Evolutionary conservation across 2,797 vertebrate species (phyloP).

Genomic region (Leptatherina wallacei): DNA sequence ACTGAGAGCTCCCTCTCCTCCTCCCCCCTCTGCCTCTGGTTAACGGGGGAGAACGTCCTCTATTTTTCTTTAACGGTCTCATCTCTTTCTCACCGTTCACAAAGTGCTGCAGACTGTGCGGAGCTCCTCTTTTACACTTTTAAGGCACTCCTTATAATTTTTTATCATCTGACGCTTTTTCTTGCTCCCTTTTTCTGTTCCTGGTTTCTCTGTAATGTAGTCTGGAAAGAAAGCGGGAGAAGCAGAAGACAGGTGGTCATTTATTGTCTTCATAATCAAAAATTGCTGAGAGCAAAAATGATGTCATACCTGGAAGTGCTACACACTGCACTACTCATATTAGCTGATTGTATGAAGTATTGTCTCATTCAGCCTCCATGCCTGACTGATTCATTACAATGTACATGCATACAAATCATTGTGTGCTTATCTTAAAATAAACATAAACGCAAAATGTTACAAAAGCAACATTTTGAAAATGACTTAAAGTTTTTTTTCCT

Average conservation of each 20-base stretch:
- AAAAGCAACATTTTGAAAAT: constrained; percentile 11
- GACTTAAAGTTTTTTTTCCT: not conserved
- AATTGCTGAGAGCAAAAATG: constrained; percentile 59
- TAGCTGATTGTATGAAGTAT: constrained; percentile 44
- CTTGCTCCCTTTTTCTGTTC: constrained; percentile 36
- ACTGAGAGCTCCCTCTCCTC: constrained; percentile 73
- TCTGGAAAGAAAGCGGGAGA: constrained; percentile 63
- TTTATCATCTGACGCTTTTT: constrained; percentile 31
- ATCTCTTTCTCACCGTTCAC: constrained; percentile 75
- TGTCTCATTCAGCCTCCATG: constrained; percentile 31
- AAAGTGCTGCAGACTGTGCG: constrained; percentile 60
- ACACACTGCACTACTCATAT: constrained; percentile 47
- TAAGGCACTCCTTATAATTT: constrained; percentile 70
- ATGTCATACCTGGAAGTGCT: constrained; percentile 58
- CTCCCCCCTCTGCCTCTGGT: constrained; percentile 85
- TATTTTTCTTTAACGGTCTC: constrained; percentile 88
- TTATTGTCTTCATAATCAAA: constrained; percentile 65
- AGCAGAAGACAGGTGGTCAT: constrained; percentile 64
- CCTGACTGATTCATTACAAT: constrained; percentile 31
- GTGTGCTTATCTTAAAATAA: constrained; percentile 4
- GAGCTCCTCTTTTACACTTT: constrained; percentile 52
- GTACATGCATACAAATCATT: constrained; percentile 14
- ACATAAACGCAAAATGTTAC: constrained; percentile 22
- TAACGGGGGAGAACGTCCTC: constrained; percentile 82
- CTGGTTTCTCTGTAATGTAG: constrained; percentile 38